phyloP scores from a whole-genome alignment of 2,797 vertebrate genomes.

The Sebastes hubbsi region DNA sequence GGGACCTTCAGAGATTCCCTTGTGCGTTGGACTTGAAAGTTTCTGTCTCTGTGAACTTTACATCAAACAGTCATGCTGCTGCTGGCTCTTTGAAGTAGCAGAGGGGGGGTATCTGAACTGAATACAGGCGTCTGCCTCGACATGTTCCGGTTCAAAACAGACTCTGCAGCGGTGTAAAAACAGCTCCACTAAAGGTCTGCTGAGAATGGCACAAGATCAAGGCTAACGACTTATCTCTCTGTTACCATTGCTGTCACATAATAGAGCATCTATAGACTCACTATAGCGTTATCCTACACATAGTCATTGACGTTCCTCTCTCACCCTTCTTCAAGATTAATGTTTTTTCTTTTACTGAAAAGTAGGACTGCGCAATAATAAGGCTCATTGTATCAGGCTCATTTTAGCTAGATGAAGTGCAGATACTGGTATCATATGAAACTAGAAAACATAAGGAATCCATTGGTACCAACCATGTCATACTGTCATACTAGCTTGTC shows the following conservation, averaged over 20 bases:
- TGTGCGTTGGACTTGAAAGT: constrained; percentile 80
- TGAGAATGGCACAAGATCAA: constrained; percentile 64
- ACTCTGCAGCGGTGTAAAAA: constrained; percentile 47
- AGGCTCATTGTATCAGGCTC: no score
- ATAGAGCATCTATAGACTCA: constrained; percentile 11
- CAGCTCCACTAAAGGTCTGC: constrained; percentile 65
- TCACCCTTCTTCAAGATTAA: neutral
- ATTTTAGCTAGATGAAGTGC: no score
- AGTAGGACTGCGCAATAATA: no score
- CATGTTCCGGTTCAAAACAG: constrained; percentile 68
- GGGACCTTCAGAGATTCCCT: constrained; percentile 74
- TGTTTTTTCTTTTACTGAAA: neutral
- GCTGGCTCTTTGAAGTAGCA: constrained; percentile 82
- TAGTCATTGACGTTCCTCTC: neutral
- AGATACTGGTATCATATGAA: no score
- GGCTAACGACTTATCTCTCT: constrained; percentile 38
- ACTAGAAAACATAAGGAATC: no score
- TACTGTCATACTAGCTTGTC: no score
- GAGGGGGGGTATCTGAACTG: constrained; percentile 48
- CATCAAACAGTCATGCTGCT: constrained; percentile 80
- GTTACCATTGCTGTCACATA: constrained; percentile 32
- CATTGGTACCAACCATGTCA: no score
- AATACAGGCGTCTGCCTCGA: constrained; percentile 66
- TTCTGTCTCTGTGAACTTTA: constrained; percentile 84
- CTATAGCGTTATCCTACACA: neutral